A percentile compares a stretch with the other conserved stretches of the same genome.
Conservation (phyloP, 2,113 vertebrate genomes). For the Dascyllus trimaculatus region DNA sequence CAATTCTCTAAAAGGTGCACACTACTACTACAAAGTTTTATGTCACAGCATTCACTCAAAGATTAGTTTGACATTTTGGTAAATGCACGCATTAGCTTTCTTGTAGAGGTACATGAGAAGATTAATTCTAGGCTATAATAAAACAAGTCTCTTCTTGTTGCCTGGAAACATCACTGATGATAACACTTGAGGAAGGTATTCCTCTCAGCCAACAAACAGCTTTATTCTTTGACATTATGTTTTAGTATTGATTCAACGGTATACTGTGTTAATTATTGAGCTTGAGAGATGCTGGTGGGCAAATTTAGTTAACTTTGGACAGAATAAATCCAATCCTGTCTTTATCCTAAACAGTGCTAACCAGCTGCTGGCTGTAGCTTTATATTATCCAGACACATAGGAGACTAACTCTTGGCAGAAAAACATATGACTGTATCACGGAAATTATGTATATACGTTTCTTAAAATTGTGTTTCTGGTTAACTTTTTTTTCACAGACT, state of each 20-base stretch:
- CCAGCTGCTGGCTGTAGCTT: background rate
- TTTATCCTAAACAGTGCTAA: background rate
- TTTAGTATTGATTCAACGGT: slow-evolving; percentile 17
- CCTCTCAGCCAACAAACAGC: background rate
- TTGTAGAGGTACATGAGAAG: background rate
- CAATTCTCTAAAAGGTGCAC: slow-evolving; percentile 73
- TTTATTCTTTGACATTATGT: background rate
- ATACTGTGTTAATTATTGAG: background rate
- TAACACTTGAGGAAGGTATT: too few relatives aligned
- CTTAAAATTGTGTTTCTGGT: background rate
- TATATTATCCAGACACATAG: background rate
- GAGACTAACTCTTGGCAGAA: background rate
- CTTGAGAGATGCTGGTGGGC: background rate
- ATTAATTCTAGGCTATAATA: background rate
- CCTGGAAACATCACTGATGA: background rate
- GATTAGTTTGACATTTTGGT: background rate
- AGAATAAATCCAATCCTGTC: slow-evolving; percentile 1
- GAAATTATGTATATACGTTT: too few relatives aligned
- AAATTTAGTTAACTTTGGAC: too few relatives aligned
- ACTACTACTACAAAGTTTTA: background rate
- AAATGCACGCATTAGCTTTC: background rate
- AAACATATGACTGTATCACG: too few relatives aligned
- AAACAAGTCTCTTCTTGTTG: slow-evolving; percentile 8
- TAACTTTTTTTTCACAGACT: slow-evolving; percentile 63
- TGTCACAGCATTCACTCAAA: background rate